A percentile compares a stretch with the other conserved stretches of the same genome.
Conservation (phyloP, 2,797 vertebrate genomes). For the Podarcis lilfordi region DNA sequence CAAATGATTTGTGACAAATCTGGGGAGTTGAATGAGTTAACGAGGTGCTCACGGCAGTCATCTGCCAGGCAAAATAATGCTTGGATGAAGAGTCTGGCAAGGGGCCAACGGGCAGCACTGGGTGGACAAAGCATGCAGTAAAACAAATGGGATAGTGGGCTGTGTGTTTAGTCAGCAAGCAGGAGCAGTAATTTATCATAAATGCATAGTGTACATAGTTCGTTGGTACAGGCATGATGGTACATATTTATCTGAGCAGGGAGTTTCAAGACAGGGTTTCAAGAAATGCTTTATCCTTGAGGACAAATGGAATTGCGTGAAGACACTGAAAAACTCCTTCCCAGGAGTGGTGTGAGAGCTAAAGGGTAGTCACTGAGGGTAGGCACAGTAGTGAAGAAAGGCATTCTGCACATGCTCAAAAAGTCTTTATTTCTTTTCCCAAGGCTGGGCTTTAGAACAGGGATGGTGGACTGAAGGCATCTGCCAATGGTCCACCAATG, state of each 20-base stretch:
- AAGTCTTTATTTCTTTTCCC: neutral
- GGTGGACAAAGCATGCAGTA: neutral
- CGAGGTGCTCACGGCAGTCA: neutral
- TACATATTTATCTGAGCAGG: neutral
- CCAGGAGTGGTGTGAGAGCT: neutral
- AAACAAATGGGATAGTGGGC: neutral
- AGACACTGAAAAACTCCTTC: neutral
- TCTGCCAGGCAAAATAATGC: constrained; percentile 10
- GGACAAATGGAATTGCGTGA: neutral
- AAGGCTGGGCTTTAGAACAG: neutral
- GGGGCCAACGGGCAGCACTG: neutral
- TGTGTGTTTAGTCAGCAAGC: constrained; percentile 13
- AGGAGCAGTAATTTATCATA: constrained; percentile 10
- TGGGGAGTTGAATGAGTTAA: constrained; percentile 19
- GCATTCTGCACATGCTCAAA: neutral
- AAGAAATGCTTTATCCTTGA: neutral
- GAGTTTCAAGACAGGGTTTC: neutral
- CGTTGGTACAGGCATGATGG: neutral
- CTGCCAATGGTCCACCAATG: neutral
- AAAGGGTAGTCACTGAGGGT: neutral
- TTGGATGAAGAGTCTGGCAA: neutral
- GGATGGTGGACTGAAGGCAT: neutral
- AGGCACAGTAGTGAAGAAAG: neutral
- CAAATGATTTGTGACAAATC: constrained; percentile 29
- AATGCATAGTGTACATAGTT: neutral